Percentiles rank a stretch among this genome's conserved stretches.
Conservation (phyloP, 1,140 invertebrate species). For the Propsilocerus akamusi region DNA sequence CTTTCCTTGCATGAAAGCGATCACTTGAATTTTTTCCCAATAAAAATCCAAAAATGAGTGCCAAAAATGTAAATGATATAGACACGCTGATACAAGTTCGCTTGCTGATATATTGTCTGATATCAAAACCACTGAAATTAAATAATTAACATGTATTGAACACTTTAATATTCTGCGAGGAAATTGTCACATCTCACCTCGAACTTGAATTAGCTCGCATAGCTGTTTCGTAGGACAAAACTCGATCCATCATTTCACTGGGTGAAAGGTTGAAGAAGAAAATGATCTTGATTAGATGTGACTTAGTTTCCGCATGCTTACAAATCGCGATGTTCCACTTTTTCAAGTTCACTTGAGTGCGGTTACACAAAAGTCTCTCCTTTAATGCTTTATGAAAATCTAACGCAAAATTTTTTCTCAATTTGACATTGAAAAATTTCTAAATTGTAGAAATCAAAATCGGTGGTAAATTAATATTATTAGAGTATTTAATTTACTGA, state of each 20-base stretch:
- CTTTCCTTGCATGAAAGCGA: conserved; percentile 16
- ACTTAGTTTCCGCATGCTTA: no score
- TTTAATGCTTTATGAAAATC: no score
- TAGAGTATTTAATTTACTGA: no score
- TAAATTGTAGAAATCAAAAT: no score
- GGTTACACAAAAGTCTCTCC: no score
- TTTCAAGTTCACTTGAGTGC: no score
- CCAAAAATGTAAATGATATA: conserved; percentile 21
- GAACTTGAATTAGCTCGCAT: conserved; percentile 14
- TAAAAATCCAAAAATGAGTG: conserved; percentile 21
- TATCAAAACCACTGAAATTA: conserved; percentile 14
- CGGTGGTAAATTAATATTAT: no score
- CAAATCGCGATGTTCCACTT: no score
- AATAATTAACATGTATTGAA: neutral
- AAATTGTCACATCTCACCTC: neutral
- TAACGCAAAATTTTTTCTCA: no score
- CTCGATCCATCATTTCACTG: conserved; percentile 18
- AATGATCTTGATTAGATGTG: no score
- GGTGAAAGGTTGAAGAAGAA: no score
- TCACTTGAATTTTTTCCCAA: conserved; percentile 22
- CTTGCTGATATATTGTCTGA: conserved; percentile 20
- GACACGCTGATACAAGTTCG: conserved; percentile 21
- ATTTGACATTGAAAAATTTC: no score
- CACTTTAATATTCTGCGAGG: neutral
- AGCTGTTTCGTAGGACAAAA: conserved; percentile 24